Conservation (phyloP, 2,113 vertebrate species). For the Pungitius pungitius region DNA sequence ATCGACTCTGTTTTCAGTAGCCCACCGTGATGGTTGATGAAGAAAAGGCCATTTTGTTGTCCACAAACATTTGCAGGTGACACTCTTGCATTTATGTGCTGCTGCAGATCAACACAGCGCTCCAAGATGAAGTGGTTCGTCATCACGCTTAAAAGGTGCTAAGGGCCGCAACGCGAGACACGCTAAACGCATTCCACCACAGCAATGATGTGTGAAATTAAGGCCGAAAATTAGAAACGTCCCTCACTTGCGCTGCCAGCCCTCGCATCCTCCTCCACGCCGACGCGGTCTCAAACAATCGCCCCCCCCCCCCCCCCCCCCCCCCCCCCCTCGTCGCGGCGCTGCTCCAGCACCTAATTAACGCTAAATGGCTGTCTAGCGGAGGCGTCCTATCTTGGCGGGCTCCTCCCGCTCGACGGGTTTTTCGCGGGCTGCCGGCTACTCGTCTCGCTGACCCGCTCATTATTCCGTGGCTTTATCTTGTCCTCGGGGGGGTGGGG, state of each 20-base stretch:
- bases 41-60: too few relatives aligned
- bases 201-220: slow-evolving; percentile 19
- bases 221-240: slow-evolving; percentile 10
- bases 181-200: not conserved
- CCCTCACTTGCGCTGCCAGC: not conserved
- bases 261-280: slow-evolving; percentile 11
- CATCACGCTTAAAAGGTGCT: not conserved
- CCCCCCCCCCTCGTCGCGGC: slow-evolving; percentile 53
- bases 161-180: too few relatives aligned
- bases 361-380: slow-evolving; percentile 65
- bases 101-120: too few relatives aligned
- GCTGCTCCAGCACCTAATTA: slow-evolving; percentile 76
- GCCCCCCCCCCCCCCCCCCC: slow-evolving; percentile 35
- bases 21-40: not conserved
- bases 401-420: slow-evolving; percentile 64
- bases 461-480: slow-evolving; percentile 69
- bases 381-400: slow-evolving; percentile 59
- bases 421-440: slow-evolving; percentile 62
- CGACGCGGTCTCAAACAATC: slow-evolving; percentile 46
- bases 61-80: too few relatives aligned
- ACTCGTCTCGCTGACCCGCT: slow-evolving; percentile 72
- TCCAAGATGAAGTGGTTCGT: not conserved
- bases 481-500: slow-evolving; percentile 24
- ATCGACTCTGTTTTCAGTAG: not conserved
- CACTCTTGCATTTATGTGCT: not conserved